Conservation (phyloP, 2,797 vertebrate genomes). For the Acestrorhynchus altus region DNA sequence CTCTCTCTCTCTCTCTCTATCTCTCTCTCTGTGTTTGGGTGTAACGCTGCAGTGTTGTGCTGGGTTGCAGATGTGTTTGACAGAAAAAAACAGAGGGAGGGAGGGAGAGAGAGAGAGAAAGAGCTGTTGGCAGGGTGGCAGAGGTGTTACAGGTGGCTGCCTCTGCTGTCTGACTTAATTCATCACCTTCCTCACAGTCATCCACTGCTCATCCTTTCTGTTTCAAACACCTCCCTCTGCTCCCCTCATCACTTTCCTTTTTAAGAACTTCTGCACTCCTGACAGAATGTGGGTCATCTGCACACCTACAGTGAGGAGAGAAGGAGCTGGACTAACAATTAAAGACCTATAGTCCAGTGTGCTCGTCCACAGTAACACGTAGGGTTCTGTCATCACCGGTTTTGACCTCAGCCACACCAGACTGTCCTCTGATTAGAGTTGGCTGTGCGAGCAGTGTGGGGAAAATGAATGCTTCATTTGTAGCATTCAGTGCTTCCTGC, state of each 20-base stretch:
- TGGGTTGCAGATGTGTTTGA: slow-evolving; percentile 4
- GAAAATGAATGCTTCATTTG: slow-evolving; percentile 49
- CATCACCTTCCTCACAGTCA: slow-evolving; percentile 25
- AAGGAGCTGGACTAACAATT: not conserved
- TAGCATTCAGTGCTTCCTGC: slow-evolving; percentile 26
- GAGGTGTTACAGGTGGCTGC: slow-evolving; percentile 23
- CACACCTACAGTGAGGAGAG: not conserved
- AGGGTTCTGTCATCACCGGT: slow-evolving; percentile 24
- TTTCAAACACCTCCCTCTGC: slow-evolving; percentile 32
- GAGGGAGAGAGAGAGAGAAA: not conserved
- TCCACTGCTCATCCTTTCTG: not conserved
- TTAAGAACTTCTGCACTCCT: not conserved
- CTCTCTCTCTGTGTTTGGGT: not conserved
- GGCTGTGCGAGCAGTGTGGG: slow-evolving; percentile 28
- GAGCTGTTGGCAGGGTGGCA: slow-evolving; percentile 13
- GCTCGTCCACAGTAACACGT: not conserved
- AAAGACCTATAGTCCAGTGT: not conserved
- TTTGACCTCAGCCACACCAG: slow-evolving; percentile 46
- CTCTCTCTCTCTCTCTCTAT: not conserved
- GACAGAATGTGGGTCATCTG: not conserved
- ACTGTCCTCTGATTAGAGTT: slow-evolving; percentile 54
- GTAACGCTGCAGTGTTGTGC: not conserved
- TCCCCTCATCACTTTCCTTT: not conserved
- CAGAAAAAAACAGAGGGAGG: too few relatives aligned
- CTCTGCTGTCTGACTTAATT: slow-evolving; percentile 32